Base-by-base conservation (phyloP, 2,797 vertebrate genomes). In the Amblyraja radiata region DNA sequence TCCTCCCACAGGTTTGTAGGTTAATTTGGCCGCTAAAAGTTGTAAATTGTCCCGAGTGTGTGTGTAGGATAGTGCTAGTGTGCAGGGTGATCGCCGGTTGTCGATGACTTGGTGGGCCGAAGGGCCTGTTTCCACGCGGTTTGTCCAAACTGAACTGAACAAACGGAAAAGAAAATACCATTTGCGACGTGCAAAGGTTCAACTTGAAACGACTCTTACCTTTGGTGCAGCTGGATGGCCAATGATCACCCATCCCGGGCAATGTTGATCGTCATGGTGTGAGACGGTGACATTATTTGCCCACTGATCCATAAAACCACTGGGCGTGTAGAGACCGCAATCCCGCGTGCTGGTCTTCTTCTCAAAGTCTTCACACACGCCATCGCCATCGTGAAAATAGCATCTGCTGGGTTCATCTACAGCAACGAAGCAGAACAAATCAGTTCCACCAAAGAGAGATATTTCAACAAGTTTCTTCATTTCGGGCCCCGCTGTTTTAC, bases 301-400 rank as follows among this genome's bases (percentile, higher is more conserved):
- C 99, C 99, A 99, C 39, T 99, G 99, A 95, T 99, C 99, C 36
- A 98, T 96, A 95, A 98, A 99, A 46, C 98, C 99, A 46, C 96
- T 97, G 71, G 99, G 99, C 0, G 98, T 99, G 95, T 99, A 99
- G 93, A 99, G 97, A 0, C 99, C 99, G 63, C 99, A 99, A 95
- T 99, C 99, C 94, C 97, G 97, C 94, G 99, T 98, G 77, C 98
- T 98, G 1, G 97, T 98, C 96, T 98, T 98, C 91, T 97, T 96
- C 95, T 99, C 99, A 94, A 99, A 99, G 94, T 99, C 99, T 94
- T 99, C 99, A 77, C 99, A 99, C 74, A 99, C 96, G 1, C 99
- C 99, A 4, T 99, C 99, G 0, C 99, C 99, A 0, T 99, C 98
- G 0, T 99, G 99, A 96, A 98, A 99, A 95, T 99, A 99, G 94